These are phyloP conservation scores for Pantala flavescens DNA, from an alignment of 1,140 invertebrate genomes.

Conservation along the genomic window DNA sequence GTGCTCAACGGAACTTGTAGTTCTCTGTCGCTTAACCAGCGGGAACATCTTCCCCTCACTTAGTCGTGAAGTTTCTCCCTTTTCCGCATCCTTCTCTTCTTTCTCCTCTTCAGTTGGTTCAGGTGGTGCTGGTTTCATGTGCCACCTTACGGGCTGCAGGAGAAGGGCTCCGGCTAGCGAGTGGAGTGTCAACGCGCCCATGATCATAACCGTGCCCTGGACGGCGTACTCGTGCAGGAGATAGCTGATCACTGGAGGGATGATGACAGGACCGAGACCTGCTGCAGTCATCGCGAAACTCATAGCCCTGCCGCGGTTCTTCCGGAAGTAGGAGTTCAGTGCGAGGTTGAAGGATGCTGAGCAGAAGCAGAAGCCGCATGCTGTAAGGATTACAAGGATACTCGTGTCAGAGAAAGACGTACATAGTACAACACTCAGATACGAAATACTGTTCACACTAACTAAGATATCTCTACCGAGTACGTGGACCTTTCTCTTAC, in stretches of 20 bases:
- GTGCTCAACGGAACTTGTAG: constrained; percentile 22
- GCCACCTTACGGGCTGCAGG: constrained; percentile 57
- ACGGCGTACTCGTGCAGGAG: constrained; percentile 46
- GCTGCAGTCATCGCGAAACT: constrained; percentile 58
- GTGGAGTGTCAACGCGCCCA: constrained; percentile 50
- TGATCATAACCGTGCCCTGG: constrained; percentile 46
- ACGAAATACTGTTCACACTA: background rate
- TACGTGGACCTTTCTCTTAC: too few relatives aligned
- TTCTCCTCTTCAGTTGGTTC: background rate
- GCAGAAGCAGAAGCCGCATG: constrained; percentile 50
- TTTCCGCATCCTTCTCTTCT: background rate
- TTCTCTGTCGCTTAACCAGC: background rate
- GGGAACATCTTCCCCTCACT: background rate
- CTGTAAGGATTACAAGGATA: constrained; percentile 40
- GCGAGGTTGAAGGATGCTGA: constrained; percentile 58
- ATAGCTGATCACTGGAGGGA: constrained; percentile 53
- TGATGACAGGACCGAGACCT: constrained; percentile 58
- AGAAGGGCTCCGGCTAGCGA: constrained; percentile 48
- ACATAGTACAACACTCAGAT: background rate
- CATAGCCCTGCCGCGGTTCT: constrained; percentile 53
- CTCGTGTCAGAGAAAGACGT: background rate
- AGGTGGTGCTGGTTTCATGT: constrained; percentile 36
- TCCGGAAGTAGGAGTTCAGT: constrained; percentile 58
- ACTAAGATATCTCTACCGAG: too few relatives aligned
- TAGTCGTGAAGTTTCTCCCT: background rate